phyloP scores from a whole-genome alignment of 1,140 invertebrate genomes.

The Drosophila nasuta region DNA sequence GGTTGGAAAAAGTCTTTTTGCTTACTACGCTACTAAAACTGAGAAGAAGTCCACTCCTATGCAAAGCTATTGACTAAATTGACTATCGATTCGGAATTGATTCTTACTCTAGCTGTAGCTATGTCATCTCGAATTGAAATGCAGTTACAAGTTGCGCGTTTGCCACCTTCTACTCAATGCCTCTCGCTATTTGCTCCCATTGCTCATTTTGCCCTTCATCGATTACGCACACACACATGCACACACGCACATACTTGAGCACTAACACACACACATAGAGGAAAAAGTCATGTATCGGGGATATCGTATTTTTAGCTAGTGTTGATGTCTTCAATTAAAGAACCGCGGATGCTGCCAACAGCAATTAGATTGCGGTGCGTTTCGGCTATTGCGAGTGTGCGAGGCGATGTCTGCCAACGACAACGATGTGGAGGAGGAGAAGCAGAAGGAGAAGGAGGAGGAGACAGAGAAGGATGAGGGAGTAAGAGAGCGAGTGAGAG shows the following conservation, averaged over 20 bases:
- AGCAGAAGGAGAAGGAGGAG: background rate
- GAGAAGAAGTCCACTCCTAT: no score
- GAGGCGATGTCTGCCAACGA: conserved; percentile 52
- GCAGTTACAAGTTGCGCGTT: conserved; percentile 36
- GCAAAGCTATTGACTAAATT: background rate
- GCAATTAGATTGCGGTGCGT: conserved; percentile 80
- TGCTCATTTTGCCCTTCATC: conserved; percentile 59
- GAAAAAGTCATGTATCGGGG: background rate
- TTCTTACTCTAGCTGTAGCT: background rate
- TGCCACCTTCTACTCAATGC: conserved; percentile 47
- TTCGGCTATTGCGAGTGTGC: conserved; percentile 69
- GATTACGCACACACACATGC: conserved; percentile 45
- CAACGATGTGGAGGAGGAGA: conserved; percentile 5
- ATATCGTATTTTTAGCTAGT: conserved; percentile 77
- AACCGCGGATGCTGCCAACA: conserved; percentile 78
- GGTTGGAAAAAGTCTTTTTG: no score
- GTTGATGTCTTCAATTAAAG: conserved; percentile 83
- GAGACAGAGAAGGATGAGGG: background rate
- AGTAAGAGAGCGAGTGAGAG: background rate
- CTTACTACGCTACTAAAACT: no score
- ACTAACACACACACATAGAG: background rate
- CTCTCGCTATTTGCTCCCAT: conserved; percentile 22
- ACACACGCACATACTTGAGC: background rate
- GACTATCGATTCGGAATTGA: background rate
- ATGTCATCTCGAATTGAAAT: conserved; percentile 21